A percentile compares a stretch with the other conserved stretches of the same genome.
phyloP scores from a whole-genome alignment of 2,888 invertebrate species.

The Tenodera sinensis region DNA sequence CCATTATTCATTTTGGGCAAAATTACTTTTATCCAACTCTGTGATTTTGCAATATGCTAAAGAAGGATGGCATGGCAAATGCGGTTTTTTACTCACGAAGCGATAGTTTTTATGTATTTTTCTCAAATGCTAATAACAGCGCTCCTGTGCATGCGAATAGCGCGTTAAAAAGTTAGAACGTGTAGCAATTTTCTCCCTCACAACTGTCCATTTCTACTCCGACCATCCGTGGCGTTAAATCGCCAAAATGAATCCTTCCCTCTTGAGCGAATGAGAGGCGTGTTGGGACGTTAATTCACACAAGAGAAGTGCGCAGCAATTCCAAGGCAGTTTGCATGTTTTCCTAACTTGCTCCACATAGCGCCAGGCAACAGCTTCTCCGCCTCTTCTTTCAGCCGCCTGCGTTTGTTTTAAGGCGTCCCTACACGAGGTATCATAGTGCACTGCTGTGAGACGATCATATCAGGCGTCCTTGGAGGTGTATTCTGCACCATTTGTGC shows the following conservation, averaged over 20 bases:
- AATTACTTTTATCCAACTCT: too few species aligned
- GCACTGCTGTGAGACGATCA: neutral
- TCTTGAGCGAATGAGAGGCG: neutral
- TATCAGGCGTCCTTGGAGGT: too few species aligned
- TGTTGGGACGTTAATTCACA: neutral
- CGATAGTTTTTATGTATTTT: neutral
- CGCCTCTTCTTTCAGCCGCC: neutral
- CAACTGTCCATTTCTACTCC: neutral
- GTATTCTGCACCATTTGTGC: too few species aligned
- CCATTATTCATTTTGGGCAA: too few species aligned
- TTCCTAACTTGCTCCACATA: neutral
- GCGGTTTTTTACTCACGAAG: too few species aligned
- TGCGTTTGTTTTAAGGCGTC: neutral
- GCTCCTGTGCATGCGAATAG: neutral
- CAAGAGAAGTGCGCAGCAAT: neutral
- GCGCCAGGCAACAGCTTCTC: neutral
- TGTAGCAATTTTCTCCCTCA: neutral
- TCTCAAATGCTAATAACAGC: neutral
- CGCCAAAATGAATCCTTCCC: neutral
- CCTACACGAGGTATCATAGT: neutral
- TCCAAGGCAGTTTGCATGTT: neutral
- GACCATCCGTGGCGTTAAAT: neutral
- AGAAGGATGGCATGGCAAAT: too few species aligned
- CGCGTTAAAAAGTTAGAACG: neutral
- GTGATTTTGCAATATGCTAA: too few species aligned